phyloP scores from a whole-genome alignment of 1,140 invertebrate genomes.

The Drosophila tristis region DNA sequence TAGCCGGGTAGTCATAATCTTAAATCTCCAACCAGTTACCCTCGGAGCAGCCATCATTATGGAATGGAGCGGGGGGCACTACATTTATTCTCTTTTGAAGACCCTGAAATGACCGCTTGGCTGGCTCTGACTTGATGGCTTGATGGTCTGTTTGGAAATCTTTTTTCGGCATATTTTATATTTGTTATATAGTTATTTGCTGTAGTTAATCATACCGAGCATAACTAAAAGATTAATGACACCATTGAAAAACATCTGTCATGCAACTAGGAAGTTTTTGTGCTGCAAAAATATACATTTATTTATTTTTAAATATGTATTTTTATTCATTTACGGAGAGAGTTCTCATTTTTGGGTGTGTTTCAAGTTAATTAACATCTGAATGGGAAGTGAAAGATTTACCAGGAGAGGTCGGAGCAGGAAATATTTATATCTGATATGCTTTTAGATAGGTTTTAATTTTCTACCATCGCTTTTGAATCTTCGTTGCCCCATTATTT shows the following conservation, averaged over 20 bases:
- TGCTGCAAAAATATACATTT: slow-evolving; percentile 7
- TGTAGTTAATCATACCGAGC: slow-evolving; percentile 6
- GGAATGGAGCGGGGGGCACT: slow-evolving; percentile 4
- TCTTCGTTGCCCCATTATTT: too few species aligned
- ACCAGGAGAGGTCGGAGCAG: neutral
- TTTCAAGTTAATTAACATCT: slow-evolving; percentile 19
- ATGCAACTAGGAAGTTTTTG: slow-evolving; percentile 47
- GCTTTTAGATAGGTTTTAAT: neutral
- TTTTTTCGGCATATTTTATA: slow-evolving; percentile 23
- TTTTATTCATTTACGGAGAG: slow-evolving; percentile 17
- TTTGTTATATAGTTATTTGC: slow-evolving; percentile 28
- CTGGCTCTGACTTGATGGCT: slow-evolving; percentile 52
- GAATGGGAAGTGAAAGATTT: slow-evolving; percentile 26
- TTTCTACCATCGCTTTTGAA: neutral
- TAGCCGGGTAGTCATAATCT: slow-evolving; percentile 36
- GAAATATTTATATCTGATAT: slow-evolving; percentile 12
- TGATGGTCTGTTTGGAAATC: slow-evolving; percentile 33
- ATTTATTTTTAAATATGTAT: slow-evolving; percentile 44
- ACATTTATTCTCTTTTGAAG: slow-evolving; percentile 21
- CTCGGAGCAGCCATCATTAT: slow-evolving; percentile 33
- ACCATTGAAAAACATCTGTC: slow-evolving; percentile 45
- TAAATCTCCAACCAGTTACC: slow-evolving; percentile 45
- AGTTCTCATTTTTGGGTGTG: slow-evolving; percentile 37
- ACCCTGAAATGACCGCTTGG: slow-evolving; percentile 24
- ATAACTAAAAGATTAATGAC: slow-evolving; percentile 58